Evolutionary conservation across 2,888 invertebrate genomes (phyloP).

Genomic region (Caenorhabditis sp.): DNA sequence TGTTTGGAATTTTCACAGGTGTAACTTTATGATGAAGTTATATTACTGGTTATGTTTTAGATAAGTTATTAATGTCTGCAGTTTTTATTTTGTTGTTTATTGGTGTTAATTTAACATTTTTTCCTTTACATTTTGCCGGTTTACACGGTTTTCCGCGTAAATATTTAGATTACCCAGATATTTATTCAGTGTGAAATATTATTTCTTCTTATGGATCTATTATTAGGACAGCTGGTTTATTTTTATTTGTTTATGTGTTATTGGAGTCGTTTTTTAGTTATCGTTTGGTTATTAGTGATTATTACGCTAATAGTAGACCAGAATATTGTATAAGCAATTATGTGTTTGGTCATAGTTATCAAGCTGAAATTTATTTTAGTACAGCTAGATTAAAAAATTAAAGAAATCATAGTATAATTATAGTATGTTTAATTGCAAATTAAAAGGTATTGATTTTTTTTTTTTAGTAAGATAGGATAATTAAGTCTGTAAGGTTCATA

Average conservation of each 20-base stretch:
- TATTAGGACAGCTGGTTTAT: slow-evolving; percentile 76
- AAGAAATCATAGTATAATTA: slow-evolving; percentile 48
- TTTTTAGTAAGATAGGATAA: slow-evolving; percentile 59
- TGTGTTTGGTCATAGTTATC: slow-evolving; percentile 60
- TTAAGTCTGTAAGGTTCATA: slow-evolving; percentile 57
- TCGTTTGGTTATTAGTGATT: slow-evolving; percentile 54
- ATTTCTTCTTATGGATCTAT: slow-evolving; percentile 79
- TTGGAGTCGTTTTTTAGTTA: slow-evolving; percentile 73
- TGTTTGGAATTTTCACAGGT: slow-evolving; percentile 82
- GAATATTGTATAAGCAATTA: slow-evolving; percentile 49
- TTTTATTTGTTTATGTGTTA: slow-evolving; percentile 77
- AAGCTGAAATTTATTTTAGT: slow-evolving; percentile 56
- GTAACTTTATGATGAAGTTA: slow-evolving; percentile 80
- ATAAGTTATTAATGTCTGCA: slow-evolving; percentile 77
- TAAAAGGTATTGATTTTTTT: slow-evolving; percentile 45
- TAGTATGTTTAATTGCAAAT: slow-evolving; percentile 60
- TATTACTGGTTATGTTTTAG: slow-evolving; percentile 77
- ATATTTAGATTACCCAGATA: slow-evolving; percentile 80
- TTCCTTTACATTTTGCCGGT: slow-evolving; percentile 82
- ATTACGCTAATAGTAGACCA: slow-evolving; percentile 54
- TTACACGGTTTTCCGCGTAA: slow-evolving; percentile 81
- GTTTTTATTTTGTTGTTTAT: slow-evolving; percentile 81
- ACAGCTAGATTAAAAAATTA: slow-evolving; percentile 44
- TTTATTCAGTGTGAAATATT: slow-evolving; percentile 78
- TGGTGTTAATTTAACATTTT: slow-evolving; percentile 82